A percentile compares a stretch with the other conserved stretches of the same genome.
Conservation (phyloP, 1,140 invertebrate species). For the Magallana gigas region DNA sequence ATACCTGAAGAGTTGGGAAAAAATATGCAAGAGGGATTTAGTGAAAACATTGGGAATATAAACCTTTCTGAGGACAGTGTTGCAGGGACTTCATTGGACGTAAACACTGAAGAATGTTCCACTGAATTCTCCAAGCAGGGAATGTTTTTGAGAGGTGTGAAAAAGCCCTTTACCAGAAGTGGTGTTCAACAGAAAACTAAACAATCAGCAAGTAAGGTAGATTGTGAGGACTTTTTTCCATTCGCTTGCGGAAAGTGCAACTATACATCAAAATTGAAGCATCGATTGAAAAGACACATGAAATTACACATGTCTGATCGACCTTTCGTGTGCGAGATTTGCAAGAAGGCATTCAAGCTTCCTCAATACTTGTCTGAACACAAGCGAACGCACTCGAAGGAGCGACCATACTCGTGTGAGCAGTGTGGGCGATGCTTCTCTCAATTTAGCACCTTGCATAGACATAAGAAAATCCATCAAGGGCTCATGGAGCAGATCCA, state of each 20-base stretch:
- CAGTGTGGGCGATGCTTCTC: slow-evolving; percentile 84
- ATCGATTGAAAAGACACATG: slow-evolving; percentile 40
- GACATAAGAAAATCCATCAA: slow-evolving; percentile 82
- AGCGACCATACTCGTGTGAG: slow-evolving; percentile 89
- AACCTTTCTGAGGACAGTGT: too few relatives aligned
- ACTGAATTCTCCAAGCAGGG: not conserved
- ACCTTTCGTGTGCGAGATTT: slow-evolving; percentile 14
- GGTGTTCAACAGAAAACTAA: not conserved
- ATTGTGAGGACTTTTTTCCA: not conserved
- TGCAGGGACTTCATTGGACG: too few relatives aligned
- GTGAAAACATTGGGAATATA: too few relatives aligned
- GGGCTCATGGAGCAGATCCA: not conserved
- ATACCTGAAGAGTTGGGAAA: too few relatives aligned
- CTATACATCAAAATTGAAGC: slow-evolving; percentile 3
- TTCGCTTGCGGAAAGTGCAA: not conserved
- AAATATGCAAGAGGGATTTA: too few relatives aligned
- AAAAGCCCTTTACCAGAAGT: not conserved
- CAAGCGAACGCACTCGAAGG: slow-evolving; percentile 94
- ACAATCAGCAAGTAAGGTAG: not conserved
- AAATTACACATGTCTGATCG: not conserved
- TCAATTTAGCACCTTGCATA: slow-evolving; percentile 83
- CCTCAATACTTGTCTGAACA: slow-evolving; percentile 80
- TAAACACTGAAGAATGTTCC: not conserved
- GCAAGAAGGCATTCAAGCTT: slow-evolving; percentile 47
- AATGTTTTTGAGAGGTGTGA: not conserved